phyloP scores from a whole-genome alignment of 2,888 invertebrate genomes.

The Phymatocera aterrima region DNA sequence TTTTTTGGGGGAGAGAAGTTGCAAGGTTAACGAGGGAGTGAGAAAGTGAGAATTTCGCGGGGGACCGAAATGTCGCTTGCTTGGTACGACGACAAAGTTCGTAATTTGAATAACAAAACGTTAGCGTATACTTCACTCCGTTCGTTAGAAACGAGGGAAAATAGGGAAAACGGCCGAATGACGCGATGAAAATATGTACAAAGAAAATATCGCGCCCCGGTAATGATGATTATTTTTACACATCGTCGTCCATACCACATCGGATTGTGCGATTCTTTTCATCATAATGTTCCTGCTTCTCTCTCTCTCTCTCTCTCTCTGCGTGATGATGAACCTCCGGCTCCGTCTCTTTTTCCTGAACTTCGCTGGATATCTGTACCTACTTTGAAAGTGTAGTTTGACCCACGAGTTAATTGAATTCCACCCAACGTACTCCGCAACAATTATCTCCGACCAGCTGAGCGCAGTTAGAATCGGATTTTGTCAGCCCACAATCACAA shows the following conservation, averaged over 20 bases:
- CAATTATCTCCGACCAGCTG: conserved; percentile 17
- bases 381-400: conserved; percentile 17
- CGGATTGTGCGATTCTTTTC: neutral
- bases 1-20: too few species aligned
- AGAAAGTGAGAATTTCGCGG: neutral
- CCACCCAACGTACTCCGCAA: conserved; percentile 4
- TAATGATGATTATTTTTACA: too few species aligned
- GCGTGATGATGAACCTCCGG: too few species aligned
- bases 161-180: neutral
- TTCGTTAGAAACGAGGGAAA: neutral
- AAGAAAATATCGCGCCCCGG: too few species aligned
- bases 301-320: neutral
- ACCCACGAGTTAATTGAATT: conserved; percentile 18
- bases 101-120: neutral
- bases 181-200: too few species aligned
- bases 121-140: neutral
- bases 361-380: neutral
- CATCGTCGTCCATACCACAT: too few species aligned
- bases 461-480: conserved; percentile 35
- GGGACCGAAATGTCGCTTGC: neutral
- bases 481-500: conserved; percentile 37
- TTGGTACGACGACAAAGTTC: neutral
- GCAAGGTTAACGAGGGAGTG: too few species aligned
- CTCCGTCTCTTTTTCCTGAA: neutral
- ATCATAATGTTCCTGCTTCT: neutral